Evolutionary conservation across 2,797 vertebrate genomes (phyloP), one percentile per base, ranked within the genome.

Genomic region (Varecia variegata): DNA sequence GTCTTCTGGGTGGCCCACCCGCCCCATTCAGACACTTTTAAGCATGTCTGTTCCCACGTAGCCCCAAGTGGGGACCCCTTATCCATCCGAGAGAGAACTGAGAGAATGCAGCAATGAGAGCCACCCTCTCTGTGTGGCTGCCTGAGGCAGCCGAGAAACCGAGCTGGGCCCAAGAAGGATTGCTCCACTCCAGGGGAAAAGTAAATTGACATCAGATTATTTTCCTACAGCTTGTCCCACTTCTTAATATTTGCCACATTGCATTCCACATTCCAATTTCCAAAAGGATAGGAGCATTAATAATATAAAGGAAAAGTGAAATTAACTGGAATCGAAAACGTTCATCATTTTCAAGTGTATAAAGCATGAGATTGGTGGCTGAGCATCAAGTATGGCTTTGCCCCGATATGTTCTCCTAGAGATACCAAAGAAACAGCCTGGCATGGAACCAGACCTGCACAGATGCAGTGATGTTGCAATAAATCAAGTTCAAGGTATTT

Each of bases 201-300:
- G 76, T 40, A 95, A 97, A 97, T 74, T 88, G 92, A 97, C 96
- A 90, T 92, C 96, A 96, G 95, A 94, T 96, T 68, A 96, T 95
- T 97, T 97, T 97, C 97, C 97, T 80, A 90, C 35, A 65, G 86
- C 15, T 54, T 68, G 73, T 94, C 94, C 95, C 96, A 96, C 50
- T 95, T 92, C 68, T 74, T 85, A 88, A 93, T 79, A 80, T 92
- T 82, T 96, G 89, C 96, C 96, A 96, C 92, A 95, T 86, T 58
- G 87, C 43, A 27, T 62, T 88, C 67, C 56, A 76, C 88, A 74
- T 86, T 88, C 90, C 93, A 94, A 4, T 91, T 95, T 84, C 86
- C 83, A 93, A 86, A 86, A 92, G 85, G 88, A 73, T 23, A 12
- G 68, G 82, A 27, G 7, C 32, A 11, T 54, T 85, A 73, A 86